These are phyloP conservation scores for Pogonophryne albipinna DNA, from an alignment of 2,797 vertebrate genomes.

Conservation along the genomic window DNA sequence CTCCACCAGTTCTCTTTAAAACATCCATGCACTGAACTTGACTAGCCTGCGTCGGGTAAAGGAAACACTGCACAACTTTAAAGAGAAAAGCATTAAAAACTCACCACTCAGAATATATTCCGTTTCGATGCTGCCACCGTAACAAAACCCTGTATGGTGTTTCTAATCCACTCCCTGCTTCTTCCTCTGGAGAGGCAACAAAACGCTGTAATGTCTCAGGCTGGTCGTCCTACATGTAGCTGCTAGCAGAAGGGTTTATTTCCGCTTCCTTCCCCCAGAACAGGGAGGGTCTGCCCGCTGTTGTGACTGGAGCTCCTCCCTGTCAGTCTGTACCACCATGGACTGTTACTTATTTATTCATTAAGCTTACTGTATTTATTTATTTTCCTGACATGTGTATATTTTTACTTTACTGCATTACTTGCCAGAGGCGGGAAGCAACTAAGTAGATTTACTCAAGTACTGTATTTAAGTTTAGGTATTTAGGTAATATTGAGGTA, in stretches of 20 bases:
- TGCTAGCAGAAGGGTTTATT: constrained; percentile 74
- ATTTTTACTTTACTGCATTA: no score
- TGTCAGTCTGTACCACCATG: constrained; percentile 28
- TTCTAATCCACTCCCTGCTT: constrained; percentile 58
- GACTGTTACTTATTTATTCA: no score
- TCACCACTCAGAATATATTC: constrained; percentile 69
- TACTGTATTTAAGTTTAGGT: no score
- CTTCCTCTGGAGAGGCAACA: constrained; percentile 63
- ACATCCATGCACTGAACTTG: constrained; percentile 46
- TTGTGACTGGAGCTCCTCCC: constrained; percentile 64
- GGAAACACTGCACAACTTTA: constrained; percentile 55
- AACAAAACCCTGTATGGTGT: constrained; percentile 28
- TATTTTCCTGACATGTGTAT: no score
- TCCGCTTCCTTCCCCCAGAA: constrained; percentile 81
- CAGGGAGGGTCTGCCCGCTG: constrained; percentile 50
- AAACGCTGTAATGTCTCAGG: constrained; percentile 39
- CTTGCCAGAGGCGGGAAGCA: no score
- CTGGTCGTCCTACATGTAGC: constrained; percentile 63
- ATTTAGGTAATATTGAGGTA: no score
- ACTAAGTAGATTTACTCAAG: no score
- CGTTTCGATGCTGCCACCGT: constrained; percentile 44
- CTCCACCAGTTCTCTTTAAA: no score
- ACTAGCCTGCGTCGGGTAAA: constrained; percentile 63
- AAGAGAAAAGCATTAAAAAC: constrained; percentile 13
- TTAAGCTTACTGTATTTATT: no score